These are phyloP conservation scores for Scaptodrosophila lebanonensis DNA, from an alignment of 1,140 invertebrate species.

Conservation along the genomic window DNA sequence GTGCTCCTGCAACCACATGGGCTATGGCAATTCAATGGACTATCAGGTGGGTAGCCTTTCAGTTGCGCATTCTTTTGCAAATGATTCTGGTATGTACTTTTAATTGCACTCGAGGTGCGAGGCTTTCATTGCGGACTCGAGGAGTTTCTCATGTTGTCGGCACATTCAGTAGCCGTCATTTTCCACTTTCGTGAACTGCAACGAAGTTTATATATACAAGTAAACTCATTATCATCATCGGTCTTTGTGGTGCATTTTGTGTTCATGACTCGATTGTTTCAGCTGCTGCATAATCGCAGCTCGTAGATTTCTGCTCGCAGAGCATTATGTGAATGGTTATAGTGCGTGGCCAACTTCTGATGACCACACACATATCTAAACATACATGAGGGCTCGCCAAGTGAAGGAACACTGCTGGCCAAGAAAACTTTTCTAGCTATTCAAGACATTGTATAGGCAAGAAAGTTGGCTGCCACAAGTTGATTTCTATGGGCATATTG, in stretches of 20 bases:
- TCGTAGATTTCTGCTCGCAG: conserved; percentile 42
- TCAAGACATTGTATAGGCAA: no score
- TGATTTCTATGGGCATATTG: no score
- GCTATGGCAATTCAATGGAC: conserved; percentile 93
- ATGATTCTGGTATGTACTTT: conserved; percentile 58
- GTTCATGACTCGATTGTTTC: conserved; percentile 35
- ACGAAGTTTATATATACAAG: conserved; percentile 32
- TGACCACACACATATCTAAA: no score
- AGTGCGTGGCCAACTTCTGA: neutral
- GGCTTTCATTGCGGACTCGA: conserved; percentile 19
- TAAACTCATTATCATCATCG: conserved; percentile 60
- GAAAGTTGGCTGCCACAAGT: no score
- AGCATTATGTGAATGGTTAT: conserved; percentile 15
- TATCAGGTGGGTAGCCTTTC: conserved; percentile 84
- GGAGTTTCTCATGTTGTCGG: conserved; percentile 34
- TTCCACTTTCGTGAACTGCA: conserved; percentile 26
- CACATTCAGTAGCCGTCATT: conserved; percentile 33
- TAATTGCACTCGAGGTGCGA: conserved; percentile 48
- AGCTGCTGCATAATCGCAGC: conserved; percentile 2
- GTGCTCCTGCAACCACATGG: conserved; percentile 93
- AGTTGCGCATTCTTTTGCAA: conserved; percentile 28
- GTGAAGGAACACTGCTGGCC: no score
- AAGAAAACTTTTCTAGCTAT: no score
- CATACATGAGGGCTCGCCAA: no score
- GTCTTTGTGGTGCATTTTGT: conserved; percentile 54